These are phyloP conservation scores for Enteromius fasciolatus DNA, from an alignment of 2,797 vertebrate genomes.

Conservation along the genomic window DNA sequence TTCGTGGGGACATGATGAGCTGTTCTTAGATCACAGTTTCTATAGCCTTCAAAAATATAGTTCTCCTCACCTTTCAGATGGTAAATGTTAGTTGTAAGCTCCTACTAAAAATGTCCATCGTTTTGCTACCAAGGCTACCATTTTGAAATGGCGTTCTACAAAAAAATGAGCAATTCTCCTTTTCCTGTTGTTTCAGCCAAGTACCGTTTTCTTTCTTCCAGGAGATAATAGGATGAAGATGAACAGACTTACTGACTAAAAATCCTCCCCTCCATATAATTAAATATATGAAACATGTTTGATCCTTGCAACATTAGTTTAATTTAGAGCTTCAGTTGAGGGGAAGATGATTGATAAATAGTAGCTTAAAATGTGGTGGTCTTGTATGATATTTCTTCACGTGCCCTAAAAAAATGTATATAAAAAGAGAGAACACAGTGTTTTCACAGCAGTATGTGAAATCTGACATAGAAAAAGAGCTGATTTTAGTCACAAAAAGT, in stretches of 20 bases:
- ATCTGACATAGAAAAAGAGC: background rate
- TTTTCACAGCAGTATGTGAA: background rate
- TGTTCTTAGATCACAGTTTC: constrained; percentile 29
- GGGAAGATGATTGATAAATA: background rate
- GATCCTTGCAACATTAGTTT: constrained; percentile 3
- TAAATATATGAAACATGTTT: background rate
- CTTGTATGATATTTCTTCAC: background rate
- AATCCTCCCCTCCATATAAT: background rate
- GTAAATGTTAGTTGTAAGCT: constrained; percentile 17
- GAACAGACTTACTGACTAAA: background rate
- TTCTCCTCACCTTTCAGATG: constrained; percentile 18
- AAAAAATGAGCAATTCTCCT: background rate
- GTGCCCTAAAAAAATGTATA: background rate
- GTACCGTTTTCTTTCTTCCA: background rate
- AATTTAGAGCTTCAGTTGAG: background rate
- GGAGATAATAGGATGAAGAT: background rate
- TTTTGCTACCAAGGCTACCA: background rate
- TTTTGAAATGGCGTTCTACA: background rate
- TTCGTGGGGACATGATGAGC: constrained; percentile 19
- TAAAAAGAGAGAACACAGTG: background rate
- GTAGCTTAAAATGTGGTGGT: background rate
- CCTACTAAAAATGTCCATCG: background rate
- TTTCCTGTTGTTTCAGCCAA: background rate
- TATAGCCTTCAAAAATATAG: background rate
- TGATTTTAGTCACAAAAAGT: constrained; percentile 19